Evolutionary conservation across 2,888 invertebrate species (phyloP), one percentile per base, ranked within the genome.

Genomic region (Oscheius sp.): DNA sequence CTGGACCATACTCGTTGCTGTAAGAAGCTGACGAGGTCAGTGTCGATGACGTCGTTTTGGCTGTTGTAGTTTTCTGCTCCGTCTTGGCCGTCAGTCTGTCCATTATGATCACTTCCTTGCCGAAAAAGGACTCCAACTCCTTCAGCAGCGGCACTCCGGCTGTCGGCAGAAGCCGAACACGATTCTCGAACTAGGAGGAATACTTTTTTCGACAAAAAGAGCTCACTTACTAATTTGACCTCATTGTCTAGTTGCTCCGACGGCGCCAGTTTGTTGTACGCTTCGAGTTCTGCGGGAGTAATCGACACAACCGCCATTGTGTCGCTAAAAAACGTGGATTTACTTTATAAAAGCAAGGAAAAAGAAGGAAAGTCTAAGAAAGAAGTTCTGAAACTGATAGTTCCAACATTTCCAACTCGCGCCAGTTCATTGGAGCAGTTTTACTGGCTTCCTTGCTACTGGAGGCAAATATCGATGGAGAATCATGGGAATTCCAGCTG

Each of bases 31-130:
- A 33, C 35, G n/a, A 60, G 11, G 2, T 21, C 7, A 35, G 35
- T 13, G 11, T 37, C 60, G 35, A 10, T 35, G 37, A 32, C 7
- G 37, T n/a, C 37, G 63, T 3, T 21, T 11, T 63, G 11, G 47
- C 47, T 29, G 63, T 63, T 29, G 47, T 37, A 21, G 48, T 11
- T 29, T 48, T 50, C 32, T n/a, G 42, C 48, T 63, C 63, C n/a
- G 11, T 48, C n/a, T 48, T 47, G 21, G 29, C 2, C 29, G n/a
- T 63, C 2, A 10, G n/a, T 29, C n/a, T 48, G 32, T 63, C 63
- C n/a, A 63, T 29, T 29, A 63, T 50, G 29, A 48, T 10, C n/a
- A 63, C 48, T 50, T 63, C 63, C 29, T 63, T 63, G 13, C 63
- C 63, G 21, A 63, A 63, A n/a, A 63, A 21, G 2, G 48, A 21